phyloP scores from a whole-genome alignment of 2,888 invertebrate genomes.

The Drosophila leonis region DNA sequence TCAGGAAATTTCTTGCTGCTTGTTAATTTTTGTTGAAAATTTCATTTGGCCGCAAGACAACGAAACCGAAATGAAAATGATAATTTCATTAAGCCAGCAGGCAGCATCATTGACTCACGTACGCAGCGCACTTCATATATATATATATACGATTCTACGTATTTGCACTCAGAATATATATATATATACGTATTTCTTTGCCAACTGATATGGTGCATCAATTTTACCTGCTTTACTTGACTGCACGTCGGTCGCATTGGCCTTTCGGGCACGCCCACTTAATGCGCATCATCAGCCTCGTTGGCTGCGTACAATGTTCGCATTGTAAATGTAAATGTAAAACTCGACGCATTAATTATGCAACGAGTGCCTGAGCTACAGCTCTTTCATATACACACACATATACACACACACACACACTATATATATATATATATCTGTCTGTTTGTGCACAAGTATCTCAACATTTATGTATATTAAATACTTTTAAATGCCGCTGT shows the following conservation, averaged over 20 bases:
- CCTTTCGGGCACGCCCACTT: constrained; percentile 46
- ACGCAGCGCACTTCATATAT: constrained; percentile 4
- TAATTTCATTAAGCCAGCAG: constrained; percentile 75
- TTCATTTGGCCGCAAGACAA: constrained; percentile 58
- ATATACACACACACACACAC: neutral
- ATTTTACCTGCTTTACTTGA: constrained; percentile 31
- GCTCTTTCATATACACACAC: neutral
- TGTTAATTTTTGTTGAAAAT: constrained; percentile 39
- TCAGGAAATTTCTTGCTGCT: constrained; percentile 6
- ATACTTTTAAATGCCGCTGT: constrained; percentile 55
- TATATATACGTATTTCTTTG: constrained; percentile 15
- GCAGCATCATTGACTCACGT: constrained; percentile 32
- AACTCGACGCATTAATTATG: constrained; percentile 74
- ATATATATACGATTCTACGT: constrained; percentile 1
- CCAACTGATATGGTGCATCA: constrained; percentile 22
- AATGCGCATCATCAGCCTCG: constrained; percentile 58
- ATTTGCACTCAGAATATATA: neutral
- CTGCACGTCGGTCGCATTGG: constrained; percentile 19
- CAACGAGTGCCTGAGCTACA: constrained; percentile 43
- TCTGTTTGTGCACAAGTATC: constrained; percentile 23
- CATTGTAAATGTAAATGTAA: constrained; percentile 76
- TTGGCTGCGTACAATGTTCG: constrained; percentile 38
- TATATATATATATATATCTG: neutral
- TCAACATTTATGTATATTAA: constrained; percentile 62
- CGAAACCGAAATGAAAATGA: constrained; percentile 62